Percentiles rank a stretch among this genome's conserved stretches.
phyloP scores from a whole-genome alignment of 2,113 vertebrate genomes.

The Coracopsis vasa region DNA sequence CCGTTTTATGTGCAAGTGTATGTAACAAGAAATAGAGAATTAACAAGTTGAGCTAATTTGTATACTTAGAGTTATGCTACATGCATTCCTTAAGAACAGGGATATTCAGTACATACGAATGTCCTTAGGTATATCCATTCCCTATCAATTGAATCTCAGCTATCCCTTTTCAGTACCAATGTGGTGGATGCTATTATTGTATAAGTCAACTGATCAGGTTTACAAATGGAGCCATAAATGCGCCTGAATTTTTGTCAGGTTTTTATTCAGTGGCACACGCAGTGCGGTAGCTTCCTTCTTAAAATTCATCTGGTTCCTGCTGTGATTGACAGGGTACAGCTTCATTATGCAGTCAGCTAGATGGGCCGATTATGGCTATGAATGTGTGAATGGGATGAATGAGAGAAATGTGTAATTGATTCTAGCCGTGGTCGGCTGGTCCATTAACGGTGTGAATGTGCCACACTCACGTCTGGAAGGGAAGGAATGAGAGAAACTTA shows the following conservation, averaged over 20 bases:
- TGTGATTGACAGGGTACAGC: slow-evolving; percentile 78
- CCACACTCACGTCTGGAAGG: not conserved
- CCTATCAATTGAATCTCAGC: slow-evolving; percentile 1
- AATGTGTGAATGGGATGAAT: slow-evolving; percentile 79
- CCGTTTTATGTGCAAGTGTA: slow-evolving; percentile 3
- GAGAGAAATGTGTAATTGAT: slow-evolving; percentile 83
- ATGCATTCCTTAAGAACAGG: not conserved
- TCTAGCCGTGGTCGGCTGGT: slow-evolving; percentile 76
- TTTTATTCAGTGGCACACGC: slow-evolving; percentile 72
- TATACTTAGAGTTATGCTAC: not conserved
- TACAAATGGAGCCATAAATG: slow-evolving; percentile 43
- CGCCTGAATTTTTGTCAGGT: slow-evolving; percentile 63
- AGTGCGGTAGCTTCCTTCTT: slow-evolving; percentile 62
- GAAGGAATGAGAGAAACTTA: slow-evolving; percentile 14
- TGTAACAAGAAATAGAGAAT: slow-evolving; percentile 28
- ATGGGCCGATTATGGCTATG: slow-evolving; percentile 74
- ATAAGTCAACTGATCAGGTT: slow-evolving; percentile 47
- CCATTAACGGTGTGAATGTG: slow-evolving; percentile 79
- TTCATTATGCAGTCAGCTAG: slow-evolving; percentile 77
- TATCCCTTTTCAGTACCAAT: slow-evolving; percentile 38
- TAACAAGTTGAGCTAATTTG: not conserved
- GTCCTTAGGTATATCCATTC: slow-evolving; percentile 50
- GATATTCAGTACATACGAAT: not conserved
- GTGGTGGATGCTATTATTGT: slow-evolving; percentile 23
- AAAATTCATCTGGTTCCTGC: slow-evolving; percentile 63